Conservation (phyloP, 1,140 invertebrate genomes). For the Ganaspis sp. region DNA sequence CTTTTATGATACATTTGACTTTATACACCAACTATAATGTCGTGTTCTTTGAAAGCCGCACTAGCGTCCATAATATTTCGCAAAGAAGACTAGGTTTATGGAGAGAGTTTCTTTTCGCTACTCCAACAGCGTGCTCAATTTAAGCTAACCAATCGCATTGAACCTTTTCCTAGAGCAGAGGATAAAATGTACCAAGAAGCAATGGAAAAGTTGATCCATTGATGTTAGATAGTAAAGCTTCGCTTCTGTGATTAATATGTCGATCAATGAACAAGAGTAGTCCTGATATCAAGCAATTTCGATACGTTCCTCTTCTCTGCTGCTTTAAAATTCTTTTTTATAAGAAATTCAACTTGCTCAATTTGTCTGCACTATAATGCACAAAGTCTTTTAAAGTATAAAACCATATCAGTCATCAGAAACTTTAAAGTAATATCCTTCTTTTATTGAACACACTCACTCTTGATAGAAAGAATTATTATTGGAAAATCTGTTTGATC, state of each 20-base stretch:
- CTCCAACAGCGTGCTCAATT: not conserved
- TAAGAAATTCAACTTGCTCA: not conserved
- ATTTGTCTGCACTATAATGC: not conserved
- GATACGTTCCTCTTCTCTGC: not conserved
- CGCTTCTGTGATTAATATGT: not conserved
- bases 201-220: not conserved
- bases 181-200: not conserved
- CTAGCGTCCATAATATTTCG: constrained; percentile 10
- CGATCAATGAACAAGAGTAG: not conserved
- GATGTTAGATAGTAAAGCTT: not conserved
- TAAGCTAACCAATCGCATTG: constrained; percentile 12
- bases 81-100: constrained; percentile 4
- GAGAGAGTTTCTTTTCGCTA: not conserved
- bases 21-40: not conserved
- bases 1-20: constrained; percentile 14
- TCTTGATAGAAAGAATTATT: no score
- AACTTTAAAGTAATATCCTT: no score
- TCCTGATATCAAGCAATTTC: not conserved
- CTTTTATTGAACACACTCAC: no score
- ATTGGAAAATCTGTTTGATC: no score
- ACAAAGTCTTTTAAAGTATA: no score
- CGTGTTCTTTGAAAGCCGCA: constrained; percentile 4
- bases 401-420: no score
- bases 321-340: not conserved
- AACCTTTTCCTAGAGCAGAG: not conserved